Percentiles rank a stretch among this genome's conserved stretches.
phyloP scores from a whole-genome alignment of 2,888 invertebrate genomes.

The Metacarcinus magister region DNA sequence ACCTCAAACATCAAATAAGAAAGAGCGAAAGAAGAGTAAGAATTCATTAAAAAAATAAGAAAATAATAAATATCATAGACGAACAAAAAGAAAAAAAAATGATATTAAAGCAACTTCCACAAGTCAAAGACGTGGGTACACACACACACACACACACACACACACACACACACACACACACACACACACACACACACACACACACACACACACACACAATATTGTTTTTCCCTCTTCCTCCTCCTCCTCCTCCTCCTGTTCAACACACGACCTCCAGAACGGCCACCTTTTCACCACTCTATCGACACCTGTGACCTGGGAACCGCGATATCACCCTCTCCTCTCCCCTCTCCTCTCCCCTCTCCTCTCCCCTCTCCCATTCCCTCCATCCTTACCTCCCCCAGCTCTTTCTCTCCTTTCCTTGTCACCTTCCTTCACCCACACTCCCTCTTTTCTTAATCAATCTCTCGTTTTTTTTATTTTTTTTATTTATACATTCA shows the following conservation, averaged over 20 bases:
- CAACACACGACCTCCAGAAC: not conserved
- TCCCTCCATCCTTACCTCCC: too few relatives aligned
- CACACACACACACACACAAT: not conserved
- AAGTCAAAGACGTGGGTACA: not conserved
- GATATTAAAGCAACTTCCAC: not conserved
- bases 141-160: not conserved
- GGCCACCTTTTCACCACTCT: not conserved
- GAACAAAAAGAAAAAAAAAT: not conserved
- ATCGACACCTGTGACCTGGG: conserved; percentile 29
- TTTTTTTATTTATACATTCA: too few relatives aligned
- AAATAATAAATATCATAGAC: not conserved
- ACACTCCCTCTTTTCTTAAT: not conserved
- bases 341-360: not conserved
- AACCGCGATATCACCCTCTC: not conserved
- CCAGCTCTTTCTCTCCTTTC: too few relatives aligned
- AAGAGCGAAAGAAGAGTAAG: not conserved
- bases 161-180: not conserved
- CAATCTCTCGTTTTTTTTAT: not conserved
- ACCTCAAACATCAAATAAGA: not conserved
- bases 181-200: conserved; percentile 27
- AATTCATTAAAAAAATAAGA: not conserved
- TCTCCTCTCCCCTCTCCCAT: not conserved
- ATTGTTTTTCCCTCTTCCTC: not conserved
- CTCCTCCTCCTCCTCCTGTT: not conserved
- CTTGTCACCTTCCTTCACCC: too few relatives aligned